A percentile compares a stretch with the other conserved stretches of the same genome.
These are phyloP conservation scores for Cephalopterus ornatus DNA, from an alignment of 2,113 vertebrate species.

Conservation along the genomic window DNA sequence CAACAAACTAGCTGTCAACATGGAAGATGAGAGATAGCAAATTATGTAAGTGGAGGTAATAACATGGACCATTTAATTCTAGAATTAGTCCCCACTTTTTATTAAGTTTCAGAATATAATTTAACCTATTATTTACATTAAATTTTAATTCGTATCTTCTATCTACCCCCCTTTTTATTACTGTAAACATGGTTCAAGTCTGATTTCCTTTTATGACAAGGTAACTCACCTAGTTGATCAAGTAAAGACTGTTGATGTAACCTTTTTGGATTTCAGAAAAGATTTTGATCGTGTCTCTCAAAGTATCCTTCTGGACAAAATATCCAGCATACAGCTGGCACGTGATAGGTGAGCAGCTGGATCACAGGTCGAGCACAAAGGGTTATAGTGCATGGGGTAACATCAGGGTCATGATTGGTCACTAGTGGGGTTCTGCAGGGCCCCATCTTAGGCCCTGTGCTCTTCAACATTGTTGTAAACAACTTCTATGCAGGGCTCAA, in stretches of 20 bases:
- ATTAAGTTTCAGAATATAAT: neutral
- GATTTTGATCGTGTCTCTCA: neutral
- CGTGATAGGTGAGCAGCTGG: neutral
- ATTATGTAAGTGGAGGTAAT: neutral
- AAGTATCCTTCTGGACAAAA: neutral
- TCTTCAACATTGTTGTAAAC: neutral
- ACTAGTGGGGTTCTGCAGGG: neutral
- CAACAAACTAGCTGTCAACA: neutral
- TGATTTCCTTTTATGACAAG: neutral
- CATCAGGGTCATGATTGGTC: neutral
- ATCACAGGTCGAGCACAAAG: fast-evolving
- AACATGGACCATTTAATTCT: neutral
- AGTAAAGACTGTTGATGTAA: neutral
- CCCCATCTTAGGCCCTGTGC: neutral
- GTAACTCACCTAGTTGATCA: neutral
- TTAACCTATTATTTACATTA: neutral
- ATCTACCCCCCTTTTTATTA: neutral
- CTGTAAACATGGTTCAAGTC: neutral
- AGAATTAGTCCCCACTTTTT: neutral
- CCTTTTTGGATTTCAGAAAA: neutral
- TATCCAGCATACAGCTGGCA: neutral
- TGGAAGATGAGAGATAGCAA: neutral
- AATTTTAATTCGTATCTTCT: neutral
- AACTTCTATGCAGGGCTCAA: neutral
- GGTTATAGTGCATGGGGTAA: neutral